phyloP scores from a whole-genome alignment of 2,888 invertebrate species.

The Bursaphelenchus okinawaensis region DNA sequence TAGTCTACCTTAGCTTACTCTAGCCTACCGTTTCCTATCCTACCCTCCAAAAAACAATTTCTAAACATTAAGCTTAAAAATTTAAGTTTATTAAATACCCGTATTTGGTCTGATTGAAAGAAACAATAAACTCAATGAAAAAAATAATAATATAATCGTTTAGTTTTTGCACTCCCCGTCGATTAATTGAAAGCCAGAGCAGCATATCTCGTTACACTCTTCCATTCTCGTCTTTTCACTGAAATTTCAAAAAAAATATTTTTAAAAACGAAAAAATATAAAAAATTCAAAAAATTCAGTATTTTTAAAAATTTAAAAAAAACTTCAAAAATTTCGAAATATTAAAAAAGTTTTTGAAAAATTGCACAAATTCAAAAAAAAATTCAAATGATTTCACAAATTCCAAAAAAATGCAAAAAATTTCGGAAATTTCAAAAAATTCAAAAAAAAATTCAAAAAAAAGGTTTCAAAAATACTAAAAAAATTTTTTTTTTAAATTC shows the following conservation, averaged over 20 bases:
- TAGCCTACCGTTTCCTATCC: too few species aligned
- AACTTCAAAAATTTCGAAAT: background rate
- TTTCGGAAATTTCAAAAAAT: background rate
- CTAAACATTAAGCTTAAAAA: too few species aligned
- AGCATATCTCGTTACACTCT: conserved; percentile 51
- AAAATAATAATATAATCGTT: too few species aligned
- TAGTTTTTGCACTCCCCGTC: conserved; percentile 38
- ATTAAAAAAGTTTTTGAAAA: background rate
- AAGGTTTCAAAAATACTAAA: too few species aligned
- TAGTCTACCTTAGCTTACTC: too few species aligned
- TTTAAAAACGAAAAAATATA: too few species aligned
- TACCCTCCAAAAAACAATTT: too few species aligned
- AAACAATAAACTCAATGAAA: too few species aligned
- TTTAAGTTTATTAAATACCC: too few species aligned
- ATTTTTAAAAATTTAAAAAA: conserved; percentile 3
- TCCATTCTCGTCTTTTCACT: conserved; percentile 50
- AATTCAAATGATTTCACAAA: background rate
- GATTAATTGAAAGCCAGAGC: conserved; percentile 46
- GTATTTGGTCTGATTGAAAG: too few species aligned
- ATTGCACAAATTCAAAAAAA: background rate
- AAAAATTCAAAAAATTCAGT: conserved; percentile 5
- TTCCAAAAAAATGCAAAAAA: conserved; percentile 2
- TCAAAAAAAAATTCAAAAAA: too few species aligned
- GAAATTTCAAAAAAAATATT: too few species aligned
- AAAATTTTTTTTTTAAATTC: background rate